phyloP scores from a whole-genome alignment of 2,797 vertebrate genomes.

The Propithecus deckenii region DNA sequence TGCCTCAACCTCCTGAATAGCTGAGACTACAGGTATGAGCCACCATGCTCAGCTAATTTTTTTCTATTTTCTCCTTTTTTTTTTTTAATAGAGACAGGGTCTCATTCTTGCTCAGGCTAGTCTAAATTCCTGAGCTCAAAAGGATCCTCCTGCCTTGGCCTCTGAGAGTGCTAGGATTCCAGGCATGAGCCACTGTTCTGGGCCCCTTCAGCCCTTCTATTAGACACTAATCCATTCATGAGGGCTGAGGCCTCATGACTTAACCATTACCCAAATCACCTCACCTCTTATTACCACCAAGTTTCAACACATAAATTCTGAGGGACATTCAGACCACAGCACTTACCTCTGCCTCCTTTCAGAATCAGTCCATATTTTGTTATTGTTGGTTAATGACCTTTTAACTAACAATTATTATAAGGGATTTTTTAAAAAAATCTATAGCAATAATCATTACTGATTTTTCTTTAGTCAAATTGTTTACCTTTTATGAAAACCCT shows the following conservation, averaged over 20 bases:
- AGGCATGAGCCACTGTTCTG: background rate
- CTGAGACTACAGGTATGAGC: background rate
- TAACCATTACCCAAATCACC: background rate
- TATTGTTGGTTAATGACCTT: background rate
- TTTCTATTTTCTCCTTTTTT: background rate
- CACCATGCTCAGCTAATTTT: background rate
- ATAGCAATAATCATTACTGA: background rate
- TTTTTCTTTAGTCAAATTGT: background rate
- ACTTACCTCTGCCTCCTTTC: background rate
- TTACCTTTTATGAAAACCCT: background rate
- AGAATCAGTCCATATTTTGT: background rate
- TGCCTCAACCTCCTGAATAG: background rate
- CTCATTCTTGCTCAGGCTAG: background rate
- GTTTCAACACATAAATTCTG: background rate
- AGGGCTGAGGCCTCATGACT: background rate
- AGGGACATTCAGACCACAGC: background rate
- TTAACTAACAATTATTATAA: background rate
- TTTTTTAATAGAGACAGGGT: background rate
- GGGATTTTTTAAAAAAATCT: background rate
- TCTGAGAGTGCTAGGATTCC: background rate
- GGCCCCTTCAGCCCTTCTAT: background rate
- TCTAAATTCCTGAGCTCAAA: background rate
- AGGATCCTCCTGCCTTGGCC: background rate
- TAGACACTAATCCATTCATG: background rate
- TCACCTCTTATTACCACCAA: background rate